Conservation (phyloP, 1,140 invertebrate species). For the Lepidurus packardi region DNA sequence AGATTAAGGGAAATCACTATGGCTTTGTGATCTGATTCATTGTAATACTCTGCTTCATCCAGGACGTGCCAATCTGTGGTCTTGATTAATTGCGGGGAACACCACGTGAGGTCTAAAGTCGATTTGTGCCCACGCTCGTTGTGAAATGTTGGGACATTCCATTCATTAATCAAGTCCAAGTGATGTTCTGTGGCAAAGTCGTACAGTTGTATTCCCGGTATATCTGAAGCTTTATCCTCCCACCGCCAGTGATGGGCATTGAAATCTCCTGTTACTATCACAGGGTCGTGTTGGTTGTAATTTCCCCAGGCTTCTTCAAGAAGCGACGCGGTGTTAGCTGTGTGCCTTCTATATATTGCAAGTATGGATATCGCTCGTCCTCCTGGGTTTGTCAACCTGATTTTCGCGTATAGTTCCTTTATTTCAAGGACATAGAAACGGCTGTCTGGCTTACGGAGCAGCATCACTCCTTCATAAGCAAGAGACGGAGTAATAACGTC, state of each 20-base stretch:
- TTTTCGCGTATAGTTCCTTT: not conserved
- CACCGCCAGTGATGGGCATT: constrained; percentile 22
- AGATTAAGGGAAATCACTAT: not conserved
- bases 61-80: not conserved
- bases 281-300: not conserved
- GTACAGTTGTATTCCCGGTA: not conserved
- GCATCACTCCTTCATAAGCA: constrained; percentile 13
- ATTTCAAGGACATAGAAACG: not conserved
- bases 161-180: not conserved
- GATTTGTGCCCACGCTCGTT: constrained; percentile 24
- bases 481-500: not conserved
- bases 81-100: not conserved
- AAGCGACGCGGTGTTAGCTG: not conserved
- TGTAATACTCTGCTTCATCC: not conserved
- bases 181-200: constrained; percentile 27
- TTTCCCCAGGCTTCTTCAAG: not conserved
- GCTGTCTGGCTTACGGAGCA: not conserved
- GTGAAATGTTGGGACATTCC: constrained; percentile 21
- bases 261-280: constrained; percentile 23
- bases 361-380: not conserved
- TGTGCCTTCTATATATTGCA: not conserved
- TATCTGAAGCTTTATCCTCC: not conserved
- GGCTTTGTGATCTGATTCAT: constrained; percentile 23
- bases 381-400: not conserved
- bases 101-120: constrained; percentile 19